phyloP scores from a whole-genome alignment of 2,888 invertebrate genomes.

The Drosophila heteroneura region DNA sequence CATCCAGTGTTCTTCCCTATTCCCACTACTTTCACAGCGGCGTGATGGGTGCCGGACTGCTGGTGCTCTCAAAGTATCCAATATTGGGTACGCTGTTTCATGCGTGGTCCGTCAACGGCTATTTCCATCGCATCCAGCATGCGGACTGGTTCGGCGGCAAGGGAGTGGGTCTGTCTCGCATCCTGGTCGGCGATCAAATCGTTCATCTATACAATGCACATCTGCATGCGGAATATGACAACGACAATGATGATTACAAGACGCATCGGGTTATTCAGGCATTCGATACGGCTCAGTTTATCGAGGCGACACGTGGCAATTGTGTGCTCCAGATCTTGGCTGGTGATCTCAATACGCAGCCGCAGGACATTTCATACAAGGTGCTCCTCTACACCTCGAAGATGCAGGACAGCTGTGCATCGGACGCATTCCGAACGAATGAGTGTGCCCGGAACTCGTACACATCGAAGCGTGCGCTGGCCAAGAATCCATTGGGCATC shows the following conservation, averaged over 20 bases:
- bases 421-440: conserved; percentile 89
- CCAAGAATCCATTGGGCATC: conserved; percentile 89
- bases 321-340: conserved; percentile 94
- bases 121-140: conserved; percentile 94
- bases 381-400: conserved; percentile 87
- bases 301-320: conserved; percentile 91
- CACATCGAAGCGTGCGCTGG: conserved; percentile 87
- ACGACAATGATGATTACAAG: conserved; percentile 93
- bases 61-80: conserved; percentile 93
- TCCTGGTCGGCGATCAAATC: conserved; percentile 88
- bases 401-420: conserved; percentile 86
- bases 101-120: conserved; percentile 98
- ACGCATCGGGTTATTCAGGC: conserved; percentile 97
- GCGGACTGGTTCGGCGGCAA: conserved; percentile 99
- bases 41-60: conserved; percentile 95
- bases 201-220: conserved; percentile 97
- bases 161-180: conserved; percentile 93
- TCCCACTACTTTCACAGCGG: conserved; percentile 97
- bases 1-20: conserved; percentile 89
- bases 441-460: conserved; percentile 94
- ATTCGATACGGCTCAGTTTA: conserved; percentile 97
- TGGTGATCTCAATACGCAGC: conserved; percentile 97
- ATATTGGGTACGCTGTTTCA: conserved; percentile 96
- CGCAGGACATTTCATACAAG: conserved; percentile 92
- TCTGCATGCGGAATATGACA: conserved; percentile 97